Base-by-base conservation (phyloP, 2,113 vertebrate genomes). In the Chunga burmeisteri region DNA sequence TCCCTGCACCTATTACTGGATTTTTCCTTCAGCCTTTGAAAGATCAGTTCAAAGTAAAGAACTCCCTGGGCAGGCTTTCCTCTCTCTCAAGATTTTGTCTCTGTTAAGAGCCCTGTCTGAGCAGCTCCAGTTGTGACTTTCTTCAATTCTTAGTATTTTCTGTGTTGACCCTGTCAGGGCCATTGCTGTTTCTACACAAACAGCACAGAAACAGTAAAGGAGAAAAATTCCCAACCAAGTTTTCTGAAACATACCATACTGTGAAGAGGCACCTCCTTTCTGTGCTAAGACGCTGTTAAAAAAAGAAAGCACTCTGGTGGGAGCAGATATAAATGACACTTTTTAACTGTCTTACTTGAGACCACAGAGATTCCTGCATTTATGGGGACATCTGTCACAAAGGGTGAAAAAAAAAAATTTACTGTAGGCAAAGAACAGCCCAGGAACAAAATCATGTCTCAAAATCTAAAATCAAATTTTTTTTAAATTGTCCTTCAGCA, bases 241-340 rank as follows among this genome's bases (percentile, higher is more conserved):
- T 90, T 82, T 80, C 49, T 86, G 56, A 92, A 93, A 79, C 22
- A 49, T 53, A 63, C 62, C 63, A 86, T 81, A 77, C 52, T 95
- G 66, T 86, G 88, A 88, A 94, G 52, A 88, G 91, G 52, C 80
- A 93, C 42, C 68, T 87, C 86, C 32, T 55, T 78, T 85, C 82
- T 63, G 14, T 74, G 55, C 44, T 90, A 81, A 90, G 27, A 94
- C 92, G 79, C 63, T 81, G 78, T 77, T 92, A 14, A 95, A 95
- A 96, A 95, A 85, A 61, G 52, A 89, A 95, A 90, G 47, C 0
- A 0, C 5, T 92, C 27, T 71, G 34, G 19, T 84, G 44, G 65
- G 49, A 89, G 34, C 42, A 93, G 80, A 89, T 71, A 88, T 46
- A 94, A 96, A 88, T 9, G 7, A 74, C 56, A 52, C 23, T 86